phyloP scores from a whole-genome alignment of 2,797 vertebrate genomes.

The Tadarida brasiliensis region DNA sequence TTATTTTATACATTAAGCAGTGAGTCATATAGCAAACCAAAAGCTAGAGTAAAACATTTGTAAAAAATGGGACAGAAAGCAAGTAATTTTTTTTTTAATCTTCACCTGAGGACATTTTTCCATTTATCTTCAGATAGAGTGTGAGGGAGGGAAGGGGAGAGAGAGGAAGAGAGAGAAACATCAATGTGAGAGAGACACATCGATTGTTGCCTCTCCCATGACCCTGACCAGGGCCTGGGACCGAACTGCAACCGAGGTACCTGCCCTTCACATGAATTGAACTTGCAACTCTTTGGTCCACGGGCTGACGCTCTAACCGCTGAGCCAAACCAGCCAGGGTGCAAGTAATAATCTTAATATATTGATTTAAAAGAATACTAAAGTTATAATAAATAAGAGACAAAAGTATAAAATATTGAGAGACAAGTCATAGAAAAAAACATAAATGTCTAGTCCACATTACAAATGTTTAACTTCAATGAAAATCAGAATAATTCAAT shows the following conservation, averaged over 20 bases:
- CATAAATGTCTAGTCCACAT: not conserved
- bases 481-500: not conserved
- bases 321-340: too few relatives aligned
- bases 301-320: too few relatives aligned
- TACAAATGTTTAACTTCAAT: not conserved
- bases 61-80: not conserved
- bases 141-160: too few relatives aligned
- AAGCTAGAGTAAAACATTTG: not conserved
- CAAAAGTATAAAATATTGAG: not conserved
- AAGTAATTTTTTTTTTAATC: not conserved
- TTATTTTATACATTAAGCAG: not conserved
- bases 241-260: too few relatives aligned
- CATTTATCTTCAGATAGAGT: too few relatives aligned
- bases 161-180: too few relatives aligned
- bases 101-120: too few relatives aligned
- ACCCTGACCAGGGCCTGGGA: too few relatives aligned
- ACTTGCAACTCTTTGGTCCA: too few relatives aligned
- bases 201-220: too few relatives aligned
- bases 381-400: not conserved
- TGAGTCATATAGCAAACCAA: not conserved
- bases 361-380: not conserved
- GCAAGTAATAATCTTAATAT: not conserved
- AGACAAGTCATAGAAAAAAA: not conserved
- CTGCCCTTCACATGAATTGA: too few relatives aligned
- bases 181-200: too few relatives aligned